A percentile compares a stretch with the other conserved stretches of the same genome.
phyloP scores from a whole-genome alignment of 2,888 invertebrate genomes.

The Euzetes globulus region DNA sequence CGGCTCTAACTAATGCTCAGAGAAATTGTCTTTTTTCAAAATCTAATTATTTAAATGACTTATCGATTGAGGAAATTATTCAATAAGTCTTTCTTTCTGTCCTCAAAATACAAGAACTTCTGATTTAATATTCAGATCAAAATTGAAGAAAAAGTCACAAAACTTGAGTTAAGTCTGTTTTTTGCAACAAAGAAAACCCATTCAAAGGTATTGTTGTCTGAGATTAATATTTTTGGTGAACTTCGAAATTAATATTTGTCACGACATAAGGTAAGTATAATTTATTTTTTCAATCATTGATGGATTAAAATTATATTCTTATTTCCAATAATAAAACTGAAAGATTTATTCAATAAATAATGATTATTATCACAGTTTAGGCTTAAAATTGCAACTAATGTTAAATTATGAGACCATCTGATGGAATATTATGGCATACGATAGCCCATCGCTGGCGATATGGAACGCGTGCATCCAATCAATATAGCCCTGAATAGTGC shows the following conservation, averaged over 20 bases:
- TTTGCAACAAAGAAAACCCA: neutral
- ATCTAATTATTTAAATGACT: neutral
- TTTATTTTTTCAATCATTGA: conserved; percentile 21
- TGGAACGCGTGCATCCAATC: conserved; percentile 13
- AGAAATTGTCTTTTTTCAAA: neutral
- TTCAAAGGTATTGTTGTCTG: neutral
- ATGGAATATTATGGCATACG: neutral
- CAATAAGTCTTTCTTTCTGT: neutral
- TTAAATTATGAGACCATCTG: neutral
- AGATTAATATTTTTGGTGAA: conserved; percentile 21
- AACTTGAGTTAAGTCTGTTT: neutral
- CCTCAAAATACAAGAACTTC: neutral
- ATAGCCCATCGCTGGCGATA: neutral
- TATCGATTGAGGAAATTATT: conserved; percentile 1
- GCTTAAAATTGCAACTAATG: neutral
- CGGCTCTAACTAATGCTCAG: too few species aligned
- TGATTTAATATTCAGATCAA: conserved; percentile 2
- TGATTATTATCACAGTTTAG: neutral
- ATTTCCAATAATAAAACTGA: conserved; percentile 10
- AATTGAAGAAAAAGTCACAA: neutral
- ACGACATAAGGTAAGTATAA: conserved; percentile 20
- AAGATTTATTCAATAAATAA: conserved; percentile 17
- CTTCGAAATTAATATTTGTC: conserved; percentile 25
- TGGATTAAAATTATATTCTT: conserved; percentile 14
- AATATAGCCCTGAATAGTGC: neutral